These are phyloP conservation scores for Trinectes maculatus DNA, from an alignment of 2,113 vertebrate species.

Conservation along the genomic window DNA sequence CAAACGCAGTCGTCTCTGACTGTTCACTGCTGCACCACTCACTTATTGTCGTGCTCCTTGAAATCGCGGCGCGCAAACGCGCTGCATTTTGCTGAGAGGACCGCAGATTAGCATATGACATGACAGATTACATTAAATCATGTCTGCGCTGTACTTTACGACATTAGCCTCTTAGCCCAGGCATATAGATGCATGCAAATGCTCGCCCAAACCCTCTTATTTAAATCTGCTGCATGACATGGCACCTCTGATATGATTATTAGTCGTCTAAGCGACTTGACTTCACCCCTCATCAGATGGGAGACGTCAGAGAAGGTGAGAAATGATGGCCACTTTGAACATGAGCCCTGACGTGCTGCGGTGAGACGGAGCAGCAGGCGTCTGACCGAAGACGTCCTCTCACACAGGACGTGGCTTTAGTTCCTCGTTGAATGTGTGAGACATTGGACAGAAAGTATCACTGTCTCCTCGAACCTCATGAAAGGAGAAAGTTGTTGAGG, in stretches of 20 bases:
- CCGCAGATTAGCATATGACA: conserved; percentile 99
- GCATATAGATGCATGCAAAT: conserved; percentile 97
- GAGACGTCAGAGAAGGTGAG: conserved; percentile 91
- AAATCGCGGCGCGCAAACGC: conserved; percentile 43
- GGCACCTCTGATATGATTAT: conserved; percentile 99
- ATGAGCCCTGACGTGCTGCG: conserved; percentile 83
- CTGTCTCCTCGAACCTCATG: neutral
- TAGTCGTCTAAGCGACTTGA: conserved; percentile 96
- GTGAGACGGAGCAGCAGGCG: conserved; percentile 31
- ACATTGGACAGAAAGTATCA: conserved; percentile 1
- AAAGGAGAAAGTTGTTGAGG: conserved; percentile 34
- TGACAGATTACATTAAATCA: conserved; percentile 99
- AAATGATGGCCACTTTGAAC: conserved; percentile 92
- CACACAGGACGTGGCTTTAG: conserved; percentile 19
- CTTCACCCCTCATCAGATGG: conserved; percentile 94
- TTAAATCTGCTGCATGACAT: conserved; percentile 98
- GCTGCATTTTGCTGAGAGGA: conserved; percentile 77
- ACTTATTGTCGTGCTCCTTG: conserved; percentile 71
- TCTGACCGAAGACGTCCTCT: conserved; percentile 33
- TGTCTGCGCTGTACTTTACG: conserved; percentile 93
- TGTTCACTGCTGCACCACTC: conserved; percentile 86
- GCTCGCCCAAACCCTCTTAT: conserved; percentile 96
- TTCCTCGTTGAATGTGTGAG: conserved; percentile 2
- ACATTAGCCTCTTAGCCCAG: conserved; percentile 98
- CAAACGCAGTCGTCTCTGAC: conserved; percentile 81